Conservation (phyloP, 2,113 vertebrate genomes). For the Limnothrissa miodon region DNA sequence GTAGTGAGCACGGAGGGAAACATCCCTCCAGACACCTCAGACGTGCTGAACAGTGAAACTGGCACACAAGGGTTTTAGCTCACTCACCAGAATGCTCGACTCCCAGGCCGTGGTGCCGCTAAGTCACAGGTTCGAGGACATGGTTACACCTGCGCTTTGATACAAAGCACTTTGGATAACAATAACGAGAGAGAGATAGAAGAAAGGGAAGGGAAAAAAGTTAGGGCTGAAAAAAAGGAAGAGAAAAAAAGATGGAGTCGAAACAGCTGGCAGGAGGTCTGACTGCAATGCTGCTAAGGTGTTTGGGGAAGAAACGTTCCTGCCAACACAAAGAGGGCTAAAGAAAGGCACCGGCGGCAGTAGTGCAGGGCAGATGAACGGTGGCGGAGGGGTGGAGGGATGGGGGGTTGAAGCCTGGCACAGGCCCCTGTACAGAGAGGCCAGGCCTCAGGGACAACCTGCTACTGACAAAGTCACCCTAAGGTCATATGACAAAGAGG, state of each 20-base stretch:
- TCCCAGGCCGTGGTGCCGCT: too few relatives aligned
- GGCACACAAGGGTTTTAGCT: too few relatives aligned
- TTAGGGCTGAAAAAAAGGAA: too few relatives aligned
- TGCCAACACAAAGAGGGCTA: conserved; percentile 35
- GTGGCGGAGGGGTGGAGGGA: conserved; percentile 28
- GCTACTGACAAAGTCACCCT: conserved; percentile 51
- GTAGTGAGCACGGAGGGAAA: too few relatives aligned
- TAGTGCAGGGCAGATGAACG: not conserved
- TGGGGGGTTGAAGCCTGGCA: conserved; percentile 26
- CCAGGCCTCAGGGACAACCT: conserved; percentile 46
- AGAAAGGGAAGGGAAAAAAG: not conserved
- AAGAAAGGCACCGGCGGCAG: conserved; percentile 23
- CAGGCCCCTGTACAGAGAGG: conserved; percentile 35
- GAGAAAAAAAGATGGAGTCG: not conserved
- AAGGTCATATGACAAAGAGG: conserved; percentile 52
- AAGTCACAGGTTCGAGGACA: too few relatives aligned
- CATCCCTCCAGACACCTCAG: too few relatives aligned
- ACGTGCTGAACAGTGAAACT: too few relatives aligned
- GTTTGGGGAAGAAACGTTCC: conserved; percentile 25
- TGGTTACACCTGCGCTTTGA: too few relatives aligned
- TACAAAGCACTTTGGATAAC: not conserved
- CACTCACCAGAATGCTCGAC: too few relatives aligned
- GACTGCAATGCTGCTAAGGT: conserved; percentile 16
- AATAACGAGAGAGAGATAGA: not conserved
- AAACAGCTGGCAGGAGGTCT: conserved; percentile 35